Base-by-base conservation (phyloP, 2,797 vertebrate genomes). In the Masticophis lateralis region DNA sequence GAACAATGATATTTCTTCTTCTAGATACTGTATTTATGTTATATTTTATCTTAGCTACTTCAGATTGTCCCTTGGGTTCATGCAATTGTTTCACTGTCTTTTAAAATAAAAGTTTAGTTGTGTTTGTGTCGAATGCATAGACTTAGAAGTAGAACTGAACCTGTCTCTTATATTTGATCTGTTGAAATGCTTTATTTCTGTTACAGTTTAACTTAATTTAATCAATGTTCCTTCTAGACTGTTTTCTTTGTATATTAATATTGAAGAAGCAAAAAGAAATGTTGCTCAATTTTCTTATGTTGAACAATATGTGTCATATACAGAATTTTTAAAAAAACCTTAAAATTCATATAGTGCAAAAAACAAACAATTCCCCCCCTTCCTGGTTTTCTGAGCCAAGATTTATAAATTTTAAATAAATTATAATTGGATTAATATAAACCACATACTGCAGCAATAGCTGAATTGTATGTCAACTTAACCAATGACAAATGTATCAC, bases 51-150 rank as follows among this genome's bases (percentile, higher is more conserved):
- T 94, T 51, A 56, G 91, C 92, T 94, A 93, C 94, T 97, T 96
- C 94, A 93, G 94, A 96, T 97, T 96, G 93, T 90, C 97, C 95
- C 97, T 69, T 88, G 94, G 92, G 96, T 95, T 94, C 89, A 37
- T 10, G 63, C 94, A 96, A 96, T 95, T 96, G 92, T 60, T 93
- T 91, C 88, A 87, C 57, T 93, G 96, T 97, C 96, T 97, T 97
- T 95, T 93, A 96, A 97, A 96, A 95, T 93, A 94, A 95, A 96
- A 95, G 57, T 94, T 95, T 94, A 95, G 94, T 95, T 96, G 94
- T 95, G 93, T 96, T 97, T 96, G 94, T 93, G 55, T 32, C 94
- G 93, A 97, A 94, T 89, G 63, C 60, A 91, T 63, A 90, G 55
- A 95, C 95, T 94, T 92, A 94, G 94, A 92, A 95, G 94, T 93